Conservation (phyloP, 2,113 vertebrate species). For the Anthoscopus minutus region DNA sequence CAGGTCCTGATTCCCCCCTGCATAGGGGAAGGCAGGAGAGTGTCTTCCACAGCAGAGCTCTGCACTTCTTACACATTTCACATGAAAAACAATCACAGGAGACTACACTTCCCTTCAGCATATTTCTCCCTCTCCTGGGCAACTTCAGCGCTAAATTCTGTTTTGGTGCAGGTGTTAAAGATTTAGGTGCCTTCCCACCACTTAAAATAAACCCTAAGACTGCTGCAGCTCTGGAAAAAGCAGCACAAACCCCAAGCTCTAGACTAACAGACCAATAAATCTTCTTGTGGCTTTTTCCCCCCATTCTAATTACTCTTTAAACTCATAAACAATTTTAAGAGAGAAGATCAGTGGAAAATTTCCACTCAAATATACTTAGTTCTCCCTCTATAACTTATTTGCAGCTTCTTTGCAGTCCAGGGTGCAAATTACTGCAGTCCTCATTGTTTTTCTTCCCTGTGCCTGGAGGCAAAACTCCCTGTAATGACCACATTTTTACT, state of each 20-base stretch:
- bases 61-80: not conserved
- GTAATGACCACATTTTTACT: not conserved
- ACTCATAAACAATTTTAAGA: conserved; percentile 11
- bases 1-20: rapidly evolving
- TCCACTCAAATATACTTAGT: not conserved
- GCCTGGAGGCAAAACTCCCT: not conserved
- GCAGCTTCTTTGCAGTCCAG: not conserved
- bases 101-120: no score
- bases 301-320: not conserved
- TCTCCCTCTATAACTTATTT: not conserved
- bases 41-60: rapidly evolving
- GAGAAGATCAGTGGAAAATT: not conserved
- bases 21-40: not conserved
- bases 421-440: not conserved
- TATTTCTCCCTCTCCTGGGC: not conserved
- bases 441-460: not conserved
- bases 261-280: not conserved
- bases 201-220: not conserved
- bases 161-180: not conserved
- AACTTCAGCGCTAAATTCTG: not conserved
- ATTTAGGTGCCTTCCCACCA: not conserved
- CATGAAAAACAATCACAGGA: not conserved
- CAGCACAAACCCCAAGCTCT: not conserved
- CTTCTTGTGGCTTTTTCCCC: not conserved
- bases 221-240: not conserved